Base-by-base conservation (phyloP, 1,140 invertebrate species). In the Tetramorium simillimum region DNA sequence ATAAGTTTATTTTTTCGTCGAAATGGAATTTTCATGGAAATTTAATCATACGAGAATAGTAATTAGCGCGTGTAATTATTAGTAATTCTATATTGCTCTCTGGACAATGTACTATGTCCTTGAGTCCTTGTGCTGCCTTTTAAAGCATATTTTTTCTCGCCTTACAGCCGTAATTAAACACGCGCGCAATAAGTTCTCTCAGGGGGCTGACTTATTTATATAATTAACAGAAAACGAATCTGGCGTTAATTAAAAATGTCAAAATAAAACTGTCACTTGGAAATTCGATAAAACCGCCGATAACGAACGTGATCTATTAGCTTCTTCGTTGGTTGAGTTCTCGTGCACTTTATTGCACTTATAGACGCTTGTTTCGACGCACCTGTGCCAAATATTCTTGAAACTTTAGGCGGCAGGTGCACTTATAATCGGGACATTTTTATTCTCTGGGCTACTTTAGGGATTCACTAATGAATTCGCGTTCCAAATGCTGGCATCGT, bases 401-500 rank as follows among this genome's bases (percentile, higher is more conserved):
- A 85, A 85, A 77, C 69, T 60, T 65, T 0, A 21, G n/a, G 43
- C 82, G 73, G 58, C 82, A 85, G 82, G 82, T 78, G 82, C 73
- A 78, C 46, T 78, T 77, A 14, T 46, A 40, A 70, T 46, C 24
- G 16, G 2, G 69, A 62, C 56, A 40, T 84, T 73, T 62, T 84
- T 73, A 73, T 73, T 49, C 49, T 62, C 24, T 46, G 24, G 24
- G 24, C 18, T 56, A 28, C 18, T 84, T 16, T 78, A 78, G 14
- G 73, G 75, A 65, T 65, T 63, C 82, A 46, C 46, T 78, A 78
- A 85, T 85, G 82, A 85, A 78, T 85, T 85, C 46, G 9, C 56
- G 33, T 65, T 62, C 3, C 72, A 56, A 28, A 70, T 43, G 16
- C 40, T 46, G 40, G 33, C 24, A 60, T 73, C n/a, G 78, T 70